Evolutionary conservation across 2,888 invertebrate species (phyloP), one percentile per base, ranked within the genome.

Genomic region (Morinoia aosen): DNA sequence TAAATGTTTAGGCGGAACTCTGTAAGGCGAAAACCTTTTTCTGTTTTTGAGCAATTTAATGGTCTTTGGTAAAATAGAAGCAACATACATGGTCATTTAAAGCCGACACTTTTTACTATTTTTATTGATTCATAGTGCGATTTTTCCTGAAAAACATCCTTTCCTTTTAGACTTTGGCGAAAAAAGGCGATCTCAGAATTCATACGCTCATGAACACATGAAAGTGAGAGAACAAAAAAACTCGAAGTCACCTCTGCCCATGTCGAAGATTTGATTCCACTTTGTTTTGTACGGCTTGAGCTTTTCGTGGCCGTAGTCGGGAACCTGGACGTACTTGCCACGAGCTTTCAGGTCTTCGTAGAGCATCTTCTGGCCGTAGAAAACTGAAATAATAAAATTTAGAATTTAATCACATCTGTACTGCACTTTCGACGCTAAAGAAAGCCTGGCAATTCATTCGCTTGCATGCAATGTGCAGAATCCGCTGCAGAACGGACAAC

Each of bases 211-310:
- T 4, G 3, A 48, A 48, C 5, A 48, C 48, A 12, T 61, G 61
- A 2, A 16, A 61, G 25, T 33, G 16, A 76, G 19, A 10, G 10
- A 10, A 25, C 1, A 76, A 76, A 33, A 33, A 33, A 14, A 76
- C 33, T 12, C 1, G 10, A 76, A 12, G 39, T 95, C 48, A 95
- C 95, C 40, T 88, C 48, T 25, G n/a, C 56, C 88, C 40, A 48
- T 48, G 25, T 95, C 95, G 95, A 40, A 95, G 56, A 88, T 25
- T 19, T 56, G n/a, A 12, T 95, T 57, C 95, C 95, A 95, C 76
- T 95, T 58, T 8, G 8, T 57, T 58, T 88, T 95, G 76, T 40
- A 3, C 1, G 48, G 48, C 57, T 40, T 76, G 12, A 95, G 76
- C 56, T 95, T 0, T 11, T 40, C 40, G 76, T 95, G 12, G 58